Base-by-base conservation (phyloP, 2,888 invertebrate species). In the Lathronympha strigana region DNA sequence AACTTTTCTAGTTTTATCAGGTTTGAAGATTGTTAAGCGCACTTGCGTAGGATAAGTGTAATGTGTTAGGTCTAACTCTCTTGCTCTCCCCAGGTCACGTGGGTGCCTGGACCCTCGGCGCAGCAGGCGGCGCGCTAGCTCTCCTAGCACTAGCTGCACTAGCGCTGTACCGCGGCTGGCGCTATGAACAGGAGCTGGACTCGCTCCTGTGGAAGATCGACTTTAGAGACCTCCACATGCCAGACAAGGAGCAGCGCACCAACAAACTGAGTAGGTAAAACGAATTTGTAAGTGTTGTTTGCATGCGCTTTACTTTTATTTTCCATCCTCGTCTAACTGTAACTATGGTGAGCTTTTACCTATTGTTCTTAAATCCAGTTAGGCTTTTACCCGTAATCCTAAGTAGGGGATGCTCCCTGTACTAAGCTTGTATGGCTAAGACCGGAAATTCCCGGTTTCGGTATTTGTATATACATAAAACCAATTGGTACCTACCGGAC, bases 141-240 rank as follows among this genome's bases (percentile, higher is more conserved):
- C 87, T 97, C 4, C 83, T 97, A 38, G 90, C 94, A 0, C 90
- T 97, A 2, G 94, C 96, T n/a, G 94, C 95, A 0, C 88, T 97
- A 63, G 94, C 97, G 0, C 90, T 97, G 11, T 97, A 96, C 88
- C 94, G 98, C 67, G 98, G 98, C 84, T 98, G 98, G 98, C 94
- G 95, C 40, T 98, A 98, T 84, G 98, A 98, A 81, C 98, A 98
- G 79, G 98, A 98, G 79, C 92, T 98, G 71, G 98, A 98, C 82
- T 97, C 97, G 62, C 89, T 98, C 40, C 93, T 98, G 40, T 98
- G 98, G 98, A 98, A 98, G 90, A 96, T 98, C 66, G 98, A 98
- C 88, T 98, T 95, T 88, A 95, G 95, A 68, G 98, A 98, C 76
- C 95, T 98, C 53, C 95, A 97, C 78, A 93, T 96, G 43, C 90